These are phyloP conservation scores for Apocrypta bakeri DNA, from an alignment of 1,140 invertebrate species.

Conservation along the genomic window DNA sequence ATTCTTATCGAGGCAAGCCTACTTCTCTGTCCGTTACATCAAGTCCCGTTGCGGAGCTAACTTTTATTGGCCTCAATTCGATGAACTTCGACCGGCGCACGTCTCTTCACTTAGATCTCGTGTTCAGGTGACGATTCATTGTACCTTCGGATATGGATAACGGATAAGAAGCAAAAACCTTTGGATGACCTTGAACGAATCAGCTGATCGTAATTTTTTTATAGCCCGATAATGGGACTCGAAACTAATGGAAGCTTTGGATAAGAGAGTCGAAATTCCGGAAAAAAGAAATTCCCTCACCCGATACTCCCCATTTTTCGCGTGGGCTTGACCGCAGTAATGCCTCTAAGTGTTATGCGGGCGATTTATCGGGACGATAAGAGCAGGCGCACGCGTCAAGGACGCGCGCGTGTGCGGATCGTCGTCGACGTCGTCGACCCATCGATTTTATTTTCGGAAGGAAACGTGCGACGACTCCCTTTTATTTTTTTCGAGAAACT, in stretches of 20 bases:
- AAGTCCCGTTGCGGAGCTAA: neutral
- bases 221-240: neutral
- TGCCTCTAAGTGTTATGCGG: constrained; percentile 1
- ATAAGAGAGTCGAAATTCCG: neutral
- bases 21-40: neutral
- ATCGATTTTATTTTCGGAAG: constrained; percentile 34
- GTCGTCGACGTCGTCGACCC: neutral
- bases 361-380: neutral
- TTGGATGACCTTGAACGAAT: neutral
- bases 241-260: neutral
- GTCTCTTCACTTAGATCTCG: neutral
- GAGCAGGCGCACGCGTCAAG: neutral
- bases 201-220: neutral
- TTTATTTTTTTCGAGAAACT: neutral
- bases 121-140: too few relatives aligned
- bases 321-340: neutral
- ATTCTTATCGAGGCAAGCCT: neutral
- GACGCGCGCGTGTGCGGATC: constrained; percentile 20
- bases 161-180: neutral
- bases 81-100: neutral
- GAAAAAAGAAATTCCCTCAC: neutral
- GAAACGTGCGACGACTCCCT: neutral
- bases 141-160: too few relatives aligned
- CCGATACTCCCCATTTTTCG: neutral
- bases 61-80: constrained; percentile 10